Evolutionary conservation across 2,888 invertebrate genomes (phyloP).

Genomic region (Smittia sp.): DNA sequence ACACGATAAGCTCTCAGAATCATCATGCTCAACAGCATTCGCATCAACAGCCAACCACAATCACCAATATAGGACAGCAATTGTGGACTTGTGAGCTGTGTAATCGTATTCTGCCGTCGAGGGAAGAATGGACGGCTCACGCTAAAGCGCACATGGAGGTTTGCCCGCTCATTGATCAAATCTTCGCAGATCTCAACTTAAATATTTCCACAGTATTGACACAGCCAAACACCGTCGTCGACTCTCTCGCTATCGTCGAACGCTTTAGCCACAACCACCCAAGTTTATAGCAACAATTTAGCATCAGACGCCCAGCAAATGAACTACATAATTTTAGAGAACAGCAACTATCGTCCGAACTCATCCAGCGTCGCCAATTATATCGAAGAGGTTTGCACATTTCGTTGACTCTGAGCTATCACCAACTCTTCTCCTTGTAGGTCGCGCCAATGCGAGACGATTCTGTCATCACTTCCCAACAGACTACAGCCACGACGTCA

Average conservation of each 20-base stretch:
- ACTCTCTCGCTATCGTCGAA: constrained; percentile 55
- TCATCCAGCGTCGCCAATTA: background rate
- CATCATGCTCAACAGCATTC: constrained; percentile 34
- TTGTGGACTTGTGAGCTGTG: constrained; percentile 74
- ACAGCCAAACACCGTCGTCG: constrained; percentile 46
- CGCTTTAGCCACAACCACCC: constrained; percentile 42
- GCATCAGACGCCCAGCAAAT: constrained; percentile 13
- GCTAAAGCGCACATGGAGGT: constrained; percentile 68
- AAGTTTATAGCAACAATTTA: constrained; percentile 24
- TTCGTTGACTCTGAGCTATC: background rate
- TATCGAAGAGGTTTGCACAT: constrained; percentile 21
- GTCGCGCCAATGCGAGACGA: constrained; percentile 1
- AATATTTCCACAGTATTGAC: constrained; percentile 33
- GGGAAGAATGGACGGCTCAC: constrained; percentile 75
- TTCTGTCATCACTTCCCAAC: background rate
- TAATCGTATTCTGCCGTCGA: constrained; percentile 66
- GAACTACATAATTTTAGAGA: constrained; percentile 36
- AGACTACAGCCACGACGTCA: background rate
- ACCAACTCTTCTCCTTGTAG: background rate
- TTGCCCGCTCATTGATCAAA: constrained; percentile 43
- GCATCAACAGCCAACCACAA: constrained; percentile 16
- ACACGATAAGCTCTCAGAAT: constrained; percentile 36
- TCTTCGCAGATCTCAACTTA: background rate
- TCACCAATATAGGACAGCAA: constrained; percentile 28
- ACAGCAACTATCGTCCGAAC: constrained; percentile 24